A percentile compares a stretch with the other conserved stretches of the same genome.
Evolutionary conservation across 53 echinoderm and acorn worm genomes (phyloP).

Genomic region (Antedon mediterranea): DNA sequence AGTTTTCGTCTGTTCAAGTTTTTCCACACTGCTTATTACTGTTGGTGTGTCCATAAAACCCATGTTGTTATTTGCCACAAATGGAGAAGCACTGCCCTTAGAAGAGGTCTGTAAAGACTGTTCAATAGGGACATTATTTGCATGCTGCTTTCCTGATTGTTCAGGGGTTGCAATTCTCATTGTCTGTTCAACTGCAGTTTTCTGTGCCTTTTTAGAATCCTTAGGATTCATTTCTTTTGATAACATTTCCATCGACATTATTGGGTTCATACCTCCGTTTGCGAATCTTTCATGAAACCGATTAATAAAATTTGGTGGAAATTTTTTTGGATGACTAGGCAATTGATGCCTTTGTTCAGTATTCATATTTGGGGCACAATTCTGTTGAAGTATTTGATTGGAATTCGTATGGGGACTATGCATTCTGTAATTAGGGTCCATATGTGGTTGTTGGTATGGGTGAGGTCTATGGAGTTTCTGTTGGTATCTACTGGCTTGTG

Average conservation of each 20-base stretch:
- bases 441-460: not conserved
- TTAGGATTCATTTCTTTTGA: not conserved
- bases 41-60: not conserved
- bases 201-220: not conserved
- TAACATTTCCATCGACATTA: not conserved
- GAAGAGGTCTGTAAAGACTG: not conserved
- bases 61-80: not conserved
- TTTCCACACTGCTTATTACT: not conserved
- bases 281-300: not conserved
- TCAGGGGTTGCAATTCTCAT: not conserved
- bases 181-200: not conserved
- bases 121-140: not conserved
- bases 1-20: not conserved
- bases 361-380: not conserved
- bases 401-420: not conserved
- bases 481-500: not conserved
- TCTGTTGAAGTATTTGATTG: not conserved
- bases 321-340: not conserved
- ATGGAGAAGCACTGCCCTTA: not conserved
- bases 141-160: not conserved
- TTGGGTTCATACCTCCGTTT: not conserved
- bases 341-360: not conserved
- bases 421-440: not conserved
- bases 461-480: not conserved
- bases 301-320: not conserved